Evolutionary conservation across 2,888 invertebrate species (phyloP).

Genomic region (Coenonympha arcania): DNA sequence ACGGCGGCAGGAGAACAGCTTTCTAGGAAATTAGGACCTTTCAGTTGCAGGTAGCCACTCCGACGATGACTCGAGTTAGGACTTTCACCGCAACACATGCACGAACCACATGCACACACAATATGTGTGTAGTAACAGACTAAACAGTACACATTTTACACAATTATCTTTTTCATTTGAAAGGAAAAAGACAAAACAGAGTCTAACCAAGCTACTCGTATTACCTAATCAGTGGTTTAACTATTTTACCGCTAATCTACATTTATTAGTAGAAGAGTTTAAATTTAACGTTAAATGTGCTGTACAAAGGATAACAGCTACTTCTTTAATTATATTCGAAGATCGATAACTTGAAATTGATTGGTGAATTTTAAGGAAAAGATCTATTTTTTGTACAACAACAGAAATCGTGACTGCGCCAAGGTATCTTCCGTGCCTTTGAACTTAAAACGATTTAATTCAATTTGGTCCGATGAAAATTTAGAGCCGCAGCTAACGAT

Average conservation of each 20-base stretch:
- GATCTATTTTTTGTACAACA: not conserved
- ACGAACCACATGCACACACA: not conserved
- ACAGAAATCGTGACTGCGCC: not conserved
- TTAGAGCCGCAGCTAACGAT: not conserved
- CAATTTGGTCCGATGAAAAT: not conserved
- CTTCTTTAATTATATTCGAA: too few relatives aligned
- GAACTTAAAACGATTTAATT: not conserved
- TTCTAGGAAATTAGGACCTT: conserved; percentile 2
- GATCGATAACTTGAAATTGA: too few relatives aligned
- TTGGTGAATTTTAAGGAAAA: not conserved
- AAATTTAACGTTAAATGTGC: too few relatives aligned
- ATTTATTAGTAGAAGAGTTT: too few relatives aligned
- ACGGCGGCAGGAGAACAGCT: not conserved
- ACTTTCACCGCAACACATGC: not conserved
- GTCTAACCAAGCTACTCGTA: too few relatives aligned
- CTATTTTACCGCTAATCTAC: too few relatives aligned
- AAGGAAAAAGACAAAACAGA: too few relatives aligned
- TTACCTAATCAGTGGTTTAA: too few relatives aligned
- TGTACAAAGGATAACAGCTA: too few relatives aligned
- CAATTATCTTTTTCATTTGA: too few relatives aligned
- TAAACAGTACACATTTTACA: too few relatives aligned
- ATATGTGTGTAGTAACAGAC: too few relatives aligned
- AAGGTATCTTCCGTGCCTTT: not conserved
- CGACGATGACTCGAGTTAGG: not conserved
- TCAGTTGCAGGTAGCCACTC: not conserved